A percentile compares a stretch with the other conserved stretches of the same genome.
phyloP scores from a whole-genome alignment of 2,888 invertebrate genomes.

The Kuschelorhynchus macadamiae region DNA sequence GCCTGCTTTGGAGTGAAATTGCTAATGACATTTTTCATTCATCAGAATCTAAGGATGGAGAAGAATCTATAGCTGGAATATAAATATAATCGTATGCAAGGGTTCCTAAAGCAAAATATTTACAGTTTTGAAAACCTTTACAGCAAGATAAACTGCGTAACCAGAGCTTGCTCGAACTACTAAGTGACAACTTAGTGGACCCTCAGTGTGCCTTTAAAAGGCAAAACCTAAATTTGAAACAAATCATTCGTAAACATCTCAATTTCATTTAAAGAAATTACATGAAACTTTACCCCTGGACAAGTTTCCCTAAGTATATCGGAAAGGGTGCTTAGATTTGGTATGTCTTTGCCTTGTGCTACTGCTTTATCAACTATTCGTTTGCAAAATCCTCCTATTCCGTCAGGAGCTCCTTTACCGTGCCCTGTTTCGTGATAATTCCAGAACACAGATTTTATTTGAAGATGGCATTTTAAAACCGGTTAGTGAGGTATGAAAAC shows the following conservation, averaged over 20 bases:
- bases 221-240: background rate
- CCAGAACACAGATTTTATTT: constrained; percentile 11
- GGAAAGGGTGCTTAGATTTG: constrained; percentile 1
- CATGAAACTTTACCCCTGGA: constrained; percentile 4
- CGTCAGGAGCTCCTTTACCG: constrained; percentile 29
- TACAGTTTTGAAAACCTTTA: background rate
- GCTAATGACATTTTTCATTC: too few species aligned
- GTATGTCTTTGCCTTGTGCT: constrained; percentile 2
- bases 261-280: background rate
- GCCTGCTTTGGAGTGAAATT: too few species aligned
- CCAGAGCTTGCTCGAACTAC: constrained; percentile 4
- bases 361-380: constrained; percentile 4
- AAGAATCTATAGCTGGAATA: too few species aligned
- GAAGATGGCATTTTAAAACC: background rate
- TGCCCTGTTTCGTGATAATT: constrained; percentile 28
- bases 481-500: background rate
- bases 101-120: background rate
- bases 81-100: too few species aligned
- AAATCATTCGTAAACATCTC: background rate
- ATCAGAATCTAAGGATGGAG: too few species aligned
- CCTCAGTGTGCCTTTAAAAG: constrained; percentile 18
- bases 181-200: constrained; percentile 19
- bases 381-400: constrained; percentile 27
- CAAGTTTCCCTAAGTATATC: constrained; percentile 1
- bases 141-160: constrained; percentile 6